These are phyloP conservation scores for Styela plicata DNA, from an alignment of 23 tunicate species.

Conservation along the genomic window DNA sequence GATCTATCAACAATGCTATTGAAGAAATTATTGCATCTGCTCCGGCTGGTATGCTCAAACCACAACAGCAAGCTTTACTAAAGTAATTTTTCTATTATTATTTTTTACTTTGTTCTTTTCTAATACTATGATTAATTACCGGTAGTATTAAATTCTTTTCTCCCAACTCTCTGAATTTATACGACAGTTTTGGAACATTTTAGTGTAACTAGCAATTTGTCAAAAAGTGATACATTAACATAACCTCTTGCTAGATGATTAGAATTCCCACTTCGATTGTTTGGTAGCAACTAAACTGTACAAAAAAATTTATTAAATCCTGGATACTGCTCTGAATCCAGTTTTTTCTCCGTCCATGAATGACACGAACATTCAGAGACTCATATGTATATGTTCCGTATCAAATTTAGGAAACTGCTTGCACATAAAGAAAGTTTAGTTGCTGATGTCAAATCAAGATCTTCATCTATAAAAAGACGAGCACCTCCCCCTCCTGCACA, in stretches of 20 bases:
- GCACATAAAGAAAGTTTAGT: conserved; percentile 3
- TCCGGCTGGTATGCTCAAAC: conserved; percentile 11
- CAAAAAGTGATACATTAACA: neutral
- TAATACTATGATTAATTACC: neutral
- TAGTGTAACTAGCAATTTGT: no score
- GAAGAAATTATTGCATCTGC: conserved; percentile 37
- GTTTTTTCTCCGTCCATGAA: no score
- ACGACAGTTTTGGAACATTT: no score
- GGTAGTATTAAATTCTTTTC: neutral
- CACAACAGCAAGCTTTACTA: conserved; percentile 37
- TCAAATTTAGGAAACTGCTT: conserved; percentile 13
- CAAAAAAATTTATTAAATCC: no score
- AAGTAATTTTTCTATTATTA: conserved; percentile 17
- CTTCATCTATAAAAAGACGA: neutral
- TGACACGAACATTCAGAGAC: no score
- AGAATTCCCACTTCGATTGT: no score
- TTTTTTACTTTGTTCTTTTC: neutral
- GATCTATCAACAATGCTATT: conserved; percentile 51
- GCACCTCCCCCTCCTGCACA: conserved; percentile 28
- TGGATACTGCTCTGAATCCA: no score
- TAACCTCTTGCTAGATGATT: no score
- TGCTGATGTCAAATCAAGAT: conserved; percentile 5
- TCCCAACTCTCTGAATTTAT: no score
- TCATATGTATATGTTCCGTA: neutral
- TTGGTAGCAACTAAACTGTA: no score